phyloP scores from a whole-genome alignment of 2,797 vertebrate genomes.

The Graptemys geographica region DNA sequence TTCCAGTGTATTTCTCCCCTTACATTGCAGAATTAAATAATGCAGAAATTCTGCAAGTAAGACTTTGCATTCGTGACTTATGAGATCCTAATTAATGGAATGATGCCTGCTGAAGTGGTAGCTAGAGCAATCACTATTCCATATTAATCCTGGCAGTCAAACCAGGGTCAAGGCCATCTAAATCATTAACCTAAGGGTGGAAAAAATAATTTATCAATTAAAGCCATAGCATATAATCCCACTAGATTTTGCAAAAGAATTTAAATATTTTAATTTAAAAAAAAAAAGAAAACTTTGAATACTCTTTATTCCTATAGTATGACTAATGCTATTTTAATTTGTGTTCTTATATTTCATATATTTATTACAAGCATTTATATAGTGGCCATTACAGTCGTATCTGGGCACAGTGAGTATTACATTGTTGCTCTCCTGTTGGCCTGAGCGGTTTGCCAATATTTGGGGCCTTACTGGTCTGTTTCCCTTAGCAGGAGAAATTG shows the following conservation, averaged over 20 bases:
- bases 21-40: background rate
- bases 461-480: background rate
- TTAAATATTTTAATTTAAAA: conserved; percentile 17
- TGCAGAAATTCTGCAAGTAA: background rate
- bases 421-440: background rate
- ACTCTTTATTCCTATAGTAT: background rate
- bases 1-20: background rate
- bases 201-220: conserved; percentile 92
- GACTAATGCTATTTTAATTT: background rate
- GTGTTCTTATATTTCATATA: background rate
- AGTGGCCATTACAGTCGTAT: background rate
- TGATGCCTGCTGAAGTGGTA: conserved; percentile 95
- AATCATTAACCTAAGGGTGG: conserved; percentile 91
- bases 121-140: conserved; percentile 94
- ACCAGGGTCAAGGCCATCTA: conserved; percentile 92
- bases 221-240: conserved; percentile 81
- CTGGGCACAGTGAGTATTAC: background rate
- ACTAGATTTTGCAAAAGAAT: conserved; percentile 68
- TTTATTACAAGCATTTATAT: background rate
- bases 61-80: conserved; percentile 3
- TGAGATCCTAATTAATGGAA: conserved; percentile 72
- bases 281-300: background rate
- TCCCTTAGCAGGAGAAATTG: background rate
- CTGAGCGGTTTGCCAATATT: background rate
- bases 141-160: conserved; percentile 95